These are phyloP conservation scores for Hesperophylax magnus DNA, from an alignment of 1,140 invertebrate species.

Conservation along the genomic window DNA sequence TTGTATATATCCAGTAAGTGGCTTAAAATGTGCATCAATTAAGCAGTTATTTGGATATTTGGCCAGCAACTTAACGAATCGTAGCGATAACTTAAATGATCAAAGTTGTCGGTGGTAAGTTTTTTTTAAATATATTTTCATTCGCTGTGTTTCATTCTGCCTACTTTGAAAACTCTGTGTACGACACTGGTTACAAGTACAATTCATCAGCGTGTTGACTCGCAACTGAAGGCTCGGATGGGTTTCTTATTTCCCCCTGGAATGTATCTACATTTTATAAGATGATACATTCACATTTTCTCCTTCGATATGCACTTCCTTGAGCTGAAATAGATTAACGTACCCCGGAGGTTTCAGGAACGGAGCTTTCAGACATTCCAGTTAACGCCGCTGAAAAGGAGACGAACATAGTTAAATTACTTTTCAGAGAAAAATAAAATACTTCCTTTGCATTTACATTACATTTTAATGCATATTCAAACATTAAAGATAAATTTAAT, in stretches of 20 bases:
- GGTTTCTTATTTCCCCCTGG: slow-evolving; percentile 37
- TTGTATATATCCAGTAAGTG: too few species aligned
- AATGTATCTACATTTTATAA: slow-evolving; percentile 1
- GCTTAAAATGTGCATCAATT: too few species aligned
- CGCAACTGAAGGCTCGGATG: slow-evolving; percentile 11
- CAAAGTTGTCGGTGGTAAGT: too few species aligned
- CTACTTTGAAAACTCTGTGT: too few species aligned
- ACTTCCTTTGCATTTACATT: too few species aligned
- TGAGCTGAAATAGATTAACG: slow-evolving; percentile 44
- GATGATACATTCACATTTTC: slow-evolving; percentile 25
- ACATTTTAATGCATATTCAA: too few species aligned
- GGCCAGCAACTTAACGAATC: too few species aligned
- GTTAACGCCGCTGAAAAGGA: slow-evolving; percentile 34
- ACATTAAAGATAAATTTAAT: too few species aligned
- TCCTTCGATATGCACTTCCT: slow-evolving; percentile 39
- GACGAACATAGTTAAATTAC: slow-evolving; percentile 15
- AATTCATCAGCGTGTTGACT: slow-evolving; percentile 14
- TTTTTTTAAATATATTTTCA: too few species aligned
- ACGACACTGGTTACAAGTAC: neutral
- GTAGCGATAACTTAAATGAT: too few species aligned
- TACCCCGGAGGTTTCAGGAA: slow-evolving; percentile 31
- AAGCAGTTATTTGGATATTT: too few species aligned
- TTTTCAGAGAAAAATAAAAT: slow-evolving; percentile 1
- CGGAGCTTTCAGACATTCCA: slow-evolving; percentile 30
- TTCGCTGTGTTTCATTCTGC: too few species aligned